A percentile compares a stretch with the other conserved stretches of the same genome.
Conservation (phyloP, 2,888 invertebrate genomes). For the Ormia ochracea region DNA sequence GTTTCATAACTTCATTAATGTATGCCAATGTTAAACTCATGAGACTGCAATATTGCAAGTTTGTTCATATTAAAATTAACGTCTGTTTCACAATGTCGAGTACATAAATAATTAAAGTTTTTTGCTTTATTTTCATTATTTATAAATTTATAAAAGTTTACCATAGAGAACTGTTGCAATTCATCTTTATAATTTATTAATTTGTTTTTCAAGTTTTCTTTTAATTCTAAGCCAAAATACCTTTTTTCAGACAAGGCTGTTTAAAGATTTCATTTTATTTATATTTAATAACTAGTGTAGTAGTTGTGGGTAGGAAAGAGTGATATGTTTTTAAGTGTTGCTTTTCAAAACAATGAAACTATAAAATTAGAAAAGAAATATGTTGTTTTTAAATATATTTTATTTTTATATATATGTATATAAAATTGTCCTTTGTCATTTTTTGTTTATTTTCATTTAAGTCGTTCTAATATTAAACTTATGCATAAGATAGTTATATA, state of each 20-base stretch:
- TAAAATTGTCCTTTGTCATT: slow-evolving; percentile 38
- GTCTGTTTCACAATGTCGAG: not conserved
- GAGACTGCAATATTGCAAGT: slow-evolving; percentile 47
- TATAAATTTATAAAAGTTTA: slow-evolving; percentile 58
- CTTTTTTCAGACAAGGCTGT: slow-evolving; percentile 57
- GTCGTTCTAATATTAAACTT: slow-evolving; percentile 26
- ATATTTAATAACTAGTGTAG: not conserved
- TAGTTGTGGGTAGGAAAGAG: slow-evolving; percentile 58
- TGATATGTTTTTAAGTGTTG: slow-evolving; percentile 59
- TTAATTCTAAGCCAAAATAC: slow-evolving; percentile 58
- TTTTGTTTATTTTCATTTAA: not conserved
- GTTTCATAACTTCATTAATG: not conserved
- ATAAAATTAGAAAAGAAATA: slow-evolving; percentile 45
- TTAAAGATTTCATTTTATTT: slow-evolving; percentile 16
- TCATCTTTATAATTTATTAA: not conserved
- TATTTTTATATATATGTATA: slow-evolving; percentile 27
- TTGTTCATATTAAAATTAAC: slow-evolving; percentile 26
- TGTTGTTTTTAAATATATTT: slow-evolving; percentile 39
- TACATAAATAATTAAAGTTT: slow-evolving; percentile 7
- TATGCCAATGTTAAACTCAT: slow-evolving; percentile 39
- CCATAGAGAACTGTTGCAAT: slow-evolving; percentile 32
- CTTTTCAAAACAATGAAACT: slow-evolving; percentile 26
- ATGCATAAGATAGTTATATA: slow-evolving; percentile 8
- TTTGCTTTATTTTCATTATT: slow-evolving; percentile 42
- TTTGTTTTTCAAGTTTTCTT: slow-evolving; percentile 1